Base-by-base conservation (phyloP, 2,113 vertebrate genomes). In the Erpornis zantholeuca region DNA sequence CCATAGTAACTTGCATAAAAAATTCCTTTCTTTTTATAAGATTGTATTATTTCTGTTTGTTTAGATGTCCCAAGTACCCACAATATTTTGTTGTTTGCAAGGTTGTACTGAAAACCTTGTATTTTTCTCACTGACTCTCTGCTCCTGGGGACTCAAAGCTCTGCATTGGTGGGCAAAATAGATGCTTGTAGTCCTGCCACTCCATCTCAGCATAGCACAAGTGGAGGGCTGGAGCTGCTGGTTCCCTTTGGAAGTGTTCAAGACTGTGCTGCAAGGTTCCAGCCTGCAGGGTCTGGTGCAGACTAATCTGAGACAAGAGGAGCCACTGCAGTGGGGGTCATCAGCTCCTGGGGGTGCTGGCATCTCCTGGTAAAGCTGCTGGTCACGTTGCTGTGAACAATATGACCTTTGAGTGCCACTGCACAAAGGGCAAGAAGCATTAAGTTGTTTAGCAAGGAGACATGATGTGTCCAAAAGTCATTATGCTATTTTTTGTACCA, bases 271-370 rank as follows among this genome's bases (percentile, higher is more conserved):
- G 14, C 2, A 2, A 14, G 38, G 12, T 33, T 68, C 33, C 76
- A 47, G 54, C 57, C 72, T 84, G 22, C n/a, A 49, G 65, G 64
- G 35, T 35, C 12, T 72, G 64, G 66, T 68, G 45, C 25, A 10
- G 31, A 76, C 49, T n/a, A 40, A 0, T 27, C 16, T 18, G 29
- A 64, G 24, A 40, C 0, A 3, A 76, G 53, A 33, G 61, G n/a
- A 47, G 23, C 3, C 3, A 38, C 59, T 0, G 3, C 40, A 25
- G 19, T 44, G 44, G 69, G n/a, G n/a, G n/a, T n/a, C 57, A 83
- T 71, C 64, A 61, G 76, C 36, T 88, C 21, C 27, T 29, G 71
- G 52, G 4, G 0, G 15, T n/a, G 36, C 66, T 91, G 69, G 57
- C 71, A 65, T n/a, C 35, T 63, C 53, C 66, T 52, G 45, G 42